Evolutionary conservation across 2,797 vertebrate genomes (phyloP).

Genomic region (Catostomus latipinnis): DNA sequence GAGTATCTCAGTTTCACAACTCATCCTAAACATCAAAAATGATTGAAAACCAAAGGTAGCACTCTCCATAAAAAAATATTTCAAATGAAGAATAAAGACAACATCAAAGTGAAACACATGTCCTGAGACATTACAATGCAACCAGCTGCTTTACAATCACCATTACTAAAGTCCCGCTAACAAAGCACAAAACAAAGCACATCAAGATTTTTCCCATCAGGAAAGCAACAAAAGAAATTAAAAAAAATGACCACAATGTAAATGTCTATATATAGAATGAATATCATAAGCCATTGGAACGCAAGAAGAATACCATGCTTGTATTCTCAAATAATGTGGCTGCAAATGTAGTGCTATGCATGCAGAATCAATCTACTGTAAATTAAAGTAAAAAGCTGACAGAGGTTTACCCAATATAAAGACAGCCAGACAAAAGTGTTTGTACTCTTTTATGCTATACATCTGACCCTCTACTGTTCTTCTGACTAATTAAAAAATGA

Average conservation of each 20-base stretch:
- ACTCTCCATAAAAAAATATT: slow-evolving; percentile 61
- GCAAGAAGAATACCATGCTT: slow-evolving; percentile 34
- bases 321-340: slow-evolving; percentile 21
- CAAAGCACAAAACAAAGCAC: slow-evolving; percentile 25
- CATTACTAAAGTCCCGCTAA: slow-evolving; percentile 55
- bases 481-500: no score
- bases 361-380: slow-evolving; percentile 19
- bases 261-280: slow-evolving; percentile 37
- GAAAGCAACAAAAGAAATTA: background rate
- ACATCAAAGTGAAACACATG: slow-evolving; percentile 63
- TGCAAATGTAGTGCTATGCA: slow-evolving; percentile 44
- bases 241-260: slow-evolving; percentile 21
- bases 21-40: slow-evolving; percentile 41
- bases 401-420: background rate
- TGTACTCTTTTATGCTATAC: no score
- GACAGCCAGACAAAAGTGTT: no score
- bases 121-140: slow-evolving; percentile 57
- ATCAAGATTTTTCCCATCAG: slow-evolving; percentile 32
- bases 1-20: slow-evolving; percentile 39
- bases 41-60: slow-evolving; percentile 21
- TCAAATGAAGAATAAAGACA: slow-evolving; percentile 73
- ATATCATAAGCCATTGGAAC: slow-evolving; percentile 56
- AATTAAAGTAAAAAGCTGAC: background rate
- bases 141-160: slow-evolving; percentile 57
- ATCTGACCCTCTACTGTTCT: no score